Base-by-base conservation (phyloP, 2,888 invertebrate species). In the Arge pagana region DNA sequence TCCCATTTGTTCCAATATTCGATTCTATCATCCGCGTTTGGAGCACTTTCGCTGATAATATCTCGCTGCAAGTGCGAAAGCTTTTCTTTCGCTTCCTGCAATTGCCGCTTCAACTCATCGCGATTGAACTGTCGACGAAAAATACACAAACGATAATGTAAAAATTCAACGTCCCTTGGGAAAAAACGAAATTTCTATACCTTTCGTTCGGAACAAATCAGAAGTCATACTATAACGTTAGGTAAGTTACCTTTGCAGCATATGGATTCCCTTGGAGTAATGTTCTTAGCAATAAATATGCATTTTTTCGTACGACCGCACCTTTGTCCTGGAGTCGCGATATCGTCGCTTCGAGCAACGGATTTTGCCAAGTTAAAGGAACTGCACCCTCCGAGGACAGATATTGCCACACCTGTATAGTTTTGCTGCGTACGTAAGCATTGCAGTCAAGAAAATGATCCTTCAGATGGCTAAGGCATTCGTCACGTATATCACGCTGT, bases 221-320 rank as follows among this genome's bases (percentile, higher is more conserved):
- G 10, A 39, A 26, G 8, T 26, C 30, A 36, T 33, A 50, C 6
- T 43, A 21, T 23, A 39, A 11, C n/a, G 21, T 37, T n/a, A 28
- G 15, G 11, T 78, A 69, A 63, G 79, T 80, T 63, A 88, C 82
- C 78, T 86, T 86, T 0, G 87, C 85, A n/a, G 90, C 87, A 76
- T 87, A 96, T 3, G 92, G 90, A 79, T 97, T 96, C 59, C 86
- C 84, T 72, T 90, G 86, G 31, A 97, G 78, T 72, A 96, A 87
- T 11, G 86, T 81, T 56, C 88, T 88, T 3, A 93, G 71, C 26
- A 93, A 80, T 66, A 87, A 87, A 51, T 93, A 84, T 3, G 96
- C 91, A 56, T 86, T 85, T 77, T 93, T 96, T 23, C 96, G 82
- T 0, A 96, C 96, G 50, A 84, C 81, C 4, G 90, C 88, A 1